Evolutionary conservation across 2,113 vertebrate genomes (phyloP), one percentile per base, ranked within the genome.

Genomic region (Andinoacara biseriatus): DNA sequence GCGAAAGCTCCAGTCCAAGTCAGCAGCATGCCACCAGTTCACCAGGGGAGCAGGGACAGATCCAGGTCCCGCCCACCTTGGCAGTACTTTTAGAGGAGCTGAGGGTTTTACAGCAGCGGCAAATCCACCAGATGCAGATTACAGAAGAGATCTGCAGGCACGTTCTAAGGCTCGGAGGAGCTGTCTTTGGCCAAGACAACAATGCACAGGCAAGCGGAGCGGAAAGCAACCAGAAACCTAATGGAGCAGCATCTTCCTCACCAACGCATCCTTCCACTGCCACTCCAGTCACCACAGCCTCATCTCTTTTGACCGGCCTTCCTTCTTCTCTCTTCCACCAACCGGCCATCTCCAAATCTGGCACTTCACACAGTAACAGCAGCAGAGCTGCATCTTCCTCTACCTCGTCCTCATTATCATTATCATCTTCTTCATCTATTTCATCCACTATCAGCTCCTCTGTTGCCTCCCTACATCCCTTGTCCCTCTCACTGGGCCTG

Each of bases 71-170:
- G 4, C 95, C 90, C 7, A 95, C 85, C 63, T 94, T 98, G 81
- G 96, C 97, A 0, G 94, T 98, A 11, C 96, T 98, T 22, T 82
- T 98, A 72, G 97, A 98, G 89, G 97, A 98, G 90, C 96, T 98
- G 3, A 92, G 97, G 20, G 95, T 98, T 75, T 89, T 98, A 61
- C 97, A 98, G 89, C 97, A 98, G 91, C 94, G 97, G 40, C 97
- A 98, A 88, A 97, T 98, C 78, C 97, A 97, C 88, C 97, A 98
- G 93, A 97, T 98, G 97, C 97, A 98, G 91, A 97, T 98, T 94
- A 98, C 97, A 0, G 97, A 98, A 86, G 97, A 98, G 90, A 98
- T 98, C 78, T 98, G 97, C 80, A 94, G 96, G 52, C 97, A 98
- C 43, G 97, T 98, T 35, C 93, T 98, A 6, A 95, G 97, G 63